Base-by-base conservation (phyloP, 92 coral and sea anemone species). In the Plumapathes pennacea region DNA sequence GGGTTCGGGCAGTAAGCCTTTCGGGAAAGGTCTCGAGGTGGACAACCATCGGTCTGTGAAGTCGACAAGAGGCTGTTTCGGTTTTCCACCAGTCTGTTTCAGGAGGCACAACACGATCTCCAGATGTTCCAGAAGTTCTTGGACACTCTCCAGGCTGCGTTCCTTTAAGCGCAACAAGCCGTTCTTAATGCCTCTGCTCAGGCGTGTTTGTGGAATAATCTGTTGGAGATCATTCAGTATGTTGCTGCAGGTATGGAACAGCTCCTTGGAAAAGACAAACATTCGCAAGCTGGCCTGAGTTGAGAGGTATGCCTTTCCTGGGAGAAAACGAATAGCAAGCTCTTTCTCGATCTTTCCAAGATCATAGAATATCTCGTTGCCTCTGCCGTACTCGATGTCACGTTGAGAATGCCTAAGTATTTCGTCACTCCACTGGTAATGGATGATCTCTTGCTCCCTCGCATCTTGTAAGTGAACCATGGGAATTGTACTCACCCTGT, bases 81-180 rank as follows among this genome's bases (percentile, higher is more conserved):
- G 80, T 17, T 85, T 83, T 9, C 88, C 85, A 26, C 72, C 73
- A 7, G 60, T 62, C 37, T 62, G 54, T 45, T 94, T 94, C 13
- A 94, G 68, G 40, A 89, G 81, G 72, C 96, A 94, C 19, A 94
- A 66, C 56, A 94, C 86, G 25, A 88, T 81, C 67, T 94, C 99
- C 60, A 88, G 76, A 39, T 94, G 85, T 72, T 81, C 94, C 3
- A 88, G 85, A 10, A 94, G 67, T 31, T 49, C 71, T 43, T 88
- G 92, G 17, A 80, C 73, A 25, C 71, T 67, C 64, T 89, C 60
- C 32, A 84, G 57, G 31, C 82, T 80, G 58, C 80, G 62, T 27
- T 69, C 81, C 21, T 77, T 68, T 14, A 70, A 64, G 17, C 94
- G 53, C 1, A 22, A 23, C 18, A 94, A 58, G 43, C 85, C 84